phyloP scores from a whole-genome alignment of 2,888 invertebrate species.

The Prenolepis imparis region DNA sequence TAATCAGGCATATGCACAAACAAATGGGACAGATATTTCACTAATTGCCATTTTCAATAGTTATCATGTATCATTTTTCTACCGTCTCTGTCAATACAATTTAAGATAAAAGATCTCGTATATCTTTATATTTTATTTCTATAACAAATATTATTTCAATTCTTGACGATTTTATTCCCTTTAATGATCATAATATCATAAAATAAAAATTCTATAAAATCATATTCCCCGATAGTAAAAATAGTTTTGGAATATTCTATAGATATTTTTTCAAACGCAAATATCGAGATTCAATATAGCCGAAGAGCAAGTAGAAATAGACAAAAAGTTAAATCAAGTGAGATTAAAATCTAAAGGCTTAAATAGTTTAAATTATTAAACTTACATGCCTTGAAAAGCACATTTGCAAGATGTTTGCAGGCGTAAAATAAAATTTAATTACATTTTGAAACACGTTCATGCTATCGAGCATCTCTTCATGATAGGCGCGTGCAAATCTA shows the following conservation, averaged over 20 bases:
- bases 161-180: neutral
- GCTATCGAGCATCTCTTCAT: neutral
- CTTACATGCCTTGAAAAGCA: neutral
- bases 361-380: slow-evolving; percentile 10
- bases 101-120: neutral
- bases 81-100: neutral
- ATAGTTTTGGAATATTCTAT: neutral
- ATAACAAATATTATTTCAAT: neutral
- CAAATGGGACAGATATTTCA: neutral
- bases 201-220: slow-evolving; percentile 8
- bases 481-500: slow-evolving; percentile 23
- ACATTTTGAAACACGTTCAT: slow-evolving; percentile 22
- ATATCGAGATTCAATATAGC: neutral
- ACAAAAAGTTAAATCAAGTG: neutral
- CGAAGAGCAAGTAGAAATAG: neutral
- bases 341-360: neutral
- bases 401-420: neutral
- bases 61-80: neutral
- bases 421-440: slow-evolving; percentile 26
- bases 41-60: neutral
- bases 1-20: neutral
- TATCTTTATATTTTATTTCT: neutral
- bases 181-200: neutral
- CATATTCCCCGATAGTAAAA: neutral
- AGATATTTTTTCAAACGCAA: slow-evolving; percentile 7